Evolutionary conservation across 1,140 invertebrate species (phyloP), one percentile per base, ranked within the genome.

Genomic region (Cherax quadricarinatus): DNA sequence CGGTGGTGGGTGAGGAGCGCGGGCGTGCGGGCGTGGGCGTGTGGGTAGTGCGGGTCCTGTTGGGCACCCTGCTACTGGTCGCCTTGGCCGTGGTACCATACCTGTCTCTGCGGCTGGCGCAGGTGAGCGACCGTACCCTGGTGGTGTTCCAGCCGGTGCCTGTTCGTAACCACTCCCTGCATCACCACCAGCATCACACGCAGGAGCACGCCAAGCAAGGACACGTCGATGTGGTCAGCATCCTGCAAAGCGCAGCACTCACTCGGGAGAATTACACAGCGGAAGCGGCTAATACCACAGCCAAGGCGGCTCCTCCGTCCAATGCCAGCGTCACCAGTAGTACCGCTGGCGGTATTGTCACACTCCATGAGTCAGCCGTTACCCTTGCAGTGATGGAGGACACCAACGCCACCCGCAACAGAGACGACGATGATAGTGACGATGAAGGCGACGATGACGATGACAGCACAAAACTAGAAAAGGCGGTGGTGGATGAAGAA

Each of bases 191-290:
- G 16, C 70, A 60, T 12, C 84, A 85, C 51, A 41, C 30, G 24
- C 86, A 79, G 12, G 62, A 91, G 14, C 70, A 48, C 60, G 30
- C 24, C n/a, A 30, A 75, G 21, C 48, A 41, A n/a, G 79, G 57
- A 18, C 86, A 91, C 48, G 79, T 84, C 5, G 60, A 92, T 10
- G 84, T 92, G 3, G 70, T 87, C 57, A 79, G 84, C n/a, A 12
- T 80, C 21, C 78, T 86, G 10, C 79, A 87, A 24, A 62, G 86
- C 49, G 91, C 78, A 80, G 81, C 94, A 83, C 94, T 91, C 93
- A 88, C 94, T 94, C 93, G 95, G 95, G 57, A 96, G 96, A 96
- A 79, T 95, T 96, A 96, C 84, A 91, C 89, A 1, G 62, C 30
- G 1, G 21, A 49, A 9, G 5, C 10, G 0, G 24, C 62, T 10